Evolutionary conservation across 2,888 invertebrate genomes (phyloP), one percentile per base, ranked within the genome.

Genomic region (Oscheius onirici): DNA sequence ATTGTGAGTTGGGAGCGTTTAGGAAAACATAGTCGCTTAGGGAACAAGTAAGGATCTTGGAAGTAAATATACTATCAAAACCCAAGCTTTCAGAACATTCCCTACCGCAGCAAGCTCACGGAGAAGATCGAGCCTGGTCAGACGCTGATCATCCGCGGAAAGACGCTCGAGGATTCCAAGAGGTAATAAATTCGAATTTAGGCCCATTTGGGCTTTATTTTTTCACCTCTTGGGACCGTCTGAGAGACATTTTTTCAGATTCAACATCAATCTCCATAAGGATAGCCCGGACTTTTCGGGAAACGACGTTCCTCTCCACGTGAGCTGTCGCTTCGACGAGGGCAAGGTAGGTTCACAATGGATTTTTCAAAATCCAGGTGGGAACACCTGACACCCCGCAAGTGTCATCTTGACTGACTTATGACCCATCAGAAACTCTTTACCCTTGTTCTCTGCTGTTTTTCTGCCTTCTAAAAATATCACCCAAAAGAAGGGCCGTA

Each of bases 101-200:
- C 83, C 17, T 83, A 83, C 61, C 83, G 83, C 55, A 75, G 75
- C 68, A 79, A 81, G 77, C 73, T 83, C 34, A 78, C 78, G 55
- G 83, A 83, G 75, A 73, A 77, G 66, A 83, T 83, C 74, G 83
- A 83, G 76, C 81, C 83, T 49, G 83, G 83, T 44, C 83, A 83
- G 74, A 79, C 81, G 52, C 69, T 83, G 61, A 81, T 80, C 74
- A 80, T 83, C 57, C 74, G 79, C 20, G 83, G 83, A 69, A 78
- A 77, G 72, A 79, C 80, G 24, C 72, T 75, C 63, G 80, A 81
- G 1, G 79, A 80, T 43, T 70, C 75, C 49, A 79, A 82, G 69
- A 76, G 82, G 82, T 77, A 8, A 34, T 34, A 34, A 3, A 49
- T 49, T 28, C n/a, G 5, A 2, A 3, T 43, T 28, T 58, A 34